A percentile compares a stretch with the other conserved stretches of the same genome.
These are phyloP conservation scores for Rhopalosiphum nymphaeae DNA, from an alignment of 2,888 invertebrate genomes.

Conservation along the genomic window DNA sequence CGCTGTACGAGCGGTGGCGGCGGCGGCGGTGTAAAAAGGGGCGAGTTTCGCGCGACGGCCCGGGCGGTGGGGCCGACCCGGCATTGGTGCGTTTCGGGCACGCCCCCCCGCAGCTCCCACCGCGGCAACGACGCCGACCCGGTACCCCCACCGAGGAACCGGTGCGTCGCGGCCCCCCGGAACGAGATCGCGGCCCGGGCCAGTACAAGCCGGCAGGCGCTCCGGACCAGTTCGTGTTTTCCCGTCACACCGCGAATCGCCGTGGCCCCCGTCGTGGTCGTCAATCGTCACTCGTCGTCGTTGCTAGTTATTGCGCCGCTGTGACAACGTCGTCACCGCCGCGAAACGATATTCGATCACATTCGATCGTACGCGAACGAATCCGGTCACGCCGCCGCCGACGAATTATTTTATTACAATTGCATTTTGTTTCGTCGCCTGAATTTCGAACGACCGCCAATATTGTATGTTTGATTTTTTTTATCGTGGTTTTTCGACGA, in stretches of 20 bases:
- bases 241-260: not conserved
- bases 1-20: not conserved
- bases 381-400: not conserved
- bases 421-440: not conserved
- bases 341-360: not conserved
- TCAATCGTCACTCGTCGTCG: conserved; percentile 10
- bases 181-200: conserved; percentile 20
- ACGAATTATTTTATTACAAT: not conserved
- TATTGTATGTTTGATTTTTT: not conserved
- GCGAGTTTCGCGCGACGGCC: conserved; percentile 45
- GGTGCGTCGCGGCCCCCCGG: conserved; percentile 12
- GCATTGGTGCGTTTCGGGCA: conserved; percentile 32
- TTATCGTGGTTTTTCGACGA: not conserved
- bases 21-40: conserved; percentile 13
- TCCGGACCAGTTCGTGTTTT: conserved; percentile 50
- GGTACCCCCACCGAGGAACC: not conserved
- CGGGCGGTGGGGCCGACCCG: conserved; percentile 17
- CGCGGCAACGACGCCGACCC: not conserved
- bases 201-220: conserved; percentile 57
- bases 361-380: not conserved
- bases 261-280: not conserved
- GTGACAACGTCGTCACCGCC: not conserved
- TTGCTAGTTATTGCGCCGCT: not conserved
- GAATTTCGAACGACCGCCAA: not conserved
- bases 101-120: conserved; percentile 15